Evolutionary conservation across 2,888 invertebrate genomes (phyloP), one percentile per base, ranked within the genome.

Genomic region (Metalampra italica): DNA sequence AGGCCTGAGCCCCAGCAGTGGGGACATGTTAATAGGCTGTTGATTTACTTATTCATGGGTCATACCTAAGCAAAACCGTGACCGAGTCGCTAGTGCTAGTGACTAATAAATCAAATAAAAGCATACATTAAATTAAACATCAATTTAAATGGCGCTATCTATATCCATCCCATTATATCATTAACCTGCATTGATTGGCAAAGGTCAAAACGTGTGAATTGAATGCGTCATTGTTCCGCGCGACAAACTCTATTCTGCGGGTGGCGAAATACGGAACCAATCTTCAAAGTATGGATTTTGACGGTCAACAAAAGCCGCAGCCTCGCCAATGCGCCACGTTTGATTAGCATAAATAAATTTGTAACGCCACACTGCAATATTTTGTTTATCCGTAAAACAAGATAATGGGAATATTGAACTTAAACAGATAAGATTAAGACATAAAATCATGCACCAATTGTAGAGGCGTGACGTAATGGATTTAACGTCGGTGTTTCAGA

Each of bases 141-240:
- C 22, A 22, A 22, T 22, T 22, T 22, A 22, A 22, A 22, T 22
- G 22, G 22, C 22, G 5, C 22, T 22, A 22, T 22, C 22, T 22
- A 22, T 22, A 22, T 22, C 22, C 22, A 22, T 22, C 22, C 22
- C 22, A 22, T 22, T 22, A 22, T 3, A 5, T 22, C 5, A 22
- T 22, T 22, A 22, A 22, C 22, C 22, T 22, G 22, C 22, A 54
- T 56, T 54, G 54, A 56, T 56, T 53, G 50, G 47, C 34, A 49
- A 45, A 52, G 54, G 54, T 56, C 56, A 54, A 22, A 40, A 43
- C 49, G 52, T 53, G 49, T 38, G 52, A 52, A 47, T 14, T 38
- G 52, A 52, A 47, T 14, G 47, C 43, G 32, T 46, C 41, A 42
- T 41, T 46, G 30, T 15, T 22, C 22, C 22, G 3, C 5, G 30